Conservation (phyloP, 2,797 vertebrate species). For the Spondyliosoma cantharus region DNA sequence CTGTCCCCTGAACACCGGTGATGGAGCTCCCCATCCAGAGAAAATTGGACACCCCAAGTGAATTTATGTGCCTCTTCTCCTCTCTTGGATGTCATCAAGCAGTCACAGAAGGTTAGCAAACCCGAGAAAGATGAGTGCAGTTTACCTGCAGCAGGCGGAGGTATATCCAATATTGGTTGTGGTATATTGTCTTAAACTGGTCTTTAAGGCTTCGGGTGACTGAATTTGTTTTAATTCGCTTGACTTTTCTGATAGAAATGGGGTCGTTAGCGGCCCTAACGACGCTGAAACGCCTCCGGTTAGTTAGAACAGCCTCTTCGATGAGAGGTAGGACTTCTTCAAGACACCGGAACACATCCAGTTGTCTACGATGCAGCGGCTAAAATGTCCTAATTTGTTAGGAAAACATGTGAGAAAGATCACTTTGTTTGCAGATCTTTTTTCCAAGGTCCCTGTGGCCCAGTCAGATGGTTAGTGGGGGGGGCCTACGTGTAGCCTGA, state of each 20-base stretch:
- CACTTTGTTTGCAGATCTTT: not conserved
- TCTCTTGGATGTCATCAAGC: constrained; percentile 23
- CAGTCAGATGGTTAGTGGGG: not conserved
- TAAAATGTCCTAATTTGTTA: not conserved
- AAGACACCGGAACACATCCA: too few relatives aligned
- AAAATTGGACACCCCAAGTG: not conserved
- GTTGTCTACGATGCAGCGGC: too few relatives aligned
- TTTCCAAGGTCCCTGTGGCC: not conserved
- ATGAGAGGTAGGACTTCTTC: too few relatives aligned
- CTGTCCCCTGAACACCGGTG: constrained; percentile 11
- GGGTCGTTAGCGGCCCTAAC: too few relatives aligned
- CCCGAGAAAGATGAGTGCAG: constrained; percentile 2
- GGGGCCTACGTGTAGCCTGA: not conserved
- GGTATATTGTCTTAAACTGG: not conserved
- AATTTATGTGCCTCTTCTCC: not conserved
- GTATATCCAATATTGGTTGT: not conserved
- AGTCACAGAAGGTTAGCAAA: constrained; percentile 37
- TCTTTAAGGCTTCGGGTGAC: not conserved
- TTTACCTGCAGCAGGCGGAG: constrained; percentile 3
- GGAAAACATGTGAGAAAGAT: not conserved
- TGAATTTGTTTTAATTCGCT: not conserved
- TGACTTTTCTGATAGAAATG: not conserved
- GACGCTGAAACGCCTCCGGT: too few relatives aligned
- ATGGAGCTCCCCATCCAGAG: constrained; percentile 15
- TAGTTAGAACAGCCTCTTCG: too few relatives aligned